Evolutionary conservation across 2,888 invertebrate species (phyloP).

Genomic region (Piscicola geometra): DNA sequence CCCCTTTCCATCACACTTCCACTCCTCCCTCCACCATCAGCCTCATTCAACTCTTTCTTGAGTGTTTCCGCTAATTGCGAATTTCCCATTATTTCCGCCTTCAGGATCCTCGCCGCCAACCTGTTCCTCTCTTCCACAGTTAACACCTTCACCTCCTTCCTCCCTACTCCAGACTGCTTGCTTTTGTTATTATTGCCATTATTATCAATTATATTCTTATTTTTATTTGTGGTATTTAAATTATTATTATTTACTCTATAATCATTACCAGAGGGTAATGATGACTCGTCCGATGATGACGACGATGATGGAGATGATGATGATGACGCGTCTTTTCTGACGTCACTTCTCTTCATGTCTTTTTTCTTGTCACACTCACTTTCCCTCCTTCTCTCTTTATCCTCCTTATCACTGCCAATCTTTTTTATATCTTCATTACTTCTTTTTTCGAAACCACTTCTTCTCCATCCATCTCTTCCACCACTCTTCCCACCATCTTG

Average conservation of each 20-base stretch:
- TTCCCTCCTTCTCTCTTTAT: conserved; percentile 17
- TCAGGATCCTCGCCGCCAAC: conserved; percentile 80
- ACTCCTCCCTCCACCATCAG: conserved; percentile 56
- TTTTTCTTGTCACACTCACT: conserved; percentile 30
- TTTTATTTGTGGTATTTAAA: too few species aligned
- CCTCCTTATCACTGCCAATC: conserved; percentile 9
- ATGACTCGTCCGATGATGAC: neutral
- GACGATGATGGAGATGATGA: conserved; percentile 8
- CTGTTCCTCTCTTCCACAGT: conserved; percentile 72
- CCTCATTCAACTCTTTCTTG: neutral
- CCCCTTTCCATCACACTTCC: conserved; percentile 49
- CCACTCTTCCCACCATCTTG: conserved; percentile 13
- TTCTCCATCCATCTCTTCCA: conserved; percentile 16
- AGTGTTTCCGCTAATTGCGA: conserved; percentile 53
- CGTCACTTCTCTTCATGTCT: neutral
- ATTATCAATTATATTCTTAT: too few species aligned
- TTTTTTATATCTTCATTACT: neutral
- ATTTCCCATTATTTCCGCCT: conserved; percentile 89
- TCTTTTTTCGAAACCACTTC: conserved; percentile 5
- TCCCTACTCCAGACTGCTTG: too few species aligned
- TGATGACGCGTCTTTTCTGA: conserved; percentile 1
- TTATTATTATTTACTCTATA: neutral
- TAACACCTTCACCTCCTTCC: conserved; percentile 37
- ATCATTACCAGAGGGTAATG: neutral
- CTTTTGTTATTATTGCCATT: too few species aligned